Conservation (phyloP, 2,797 vertebrate genomes). For the Neomorphus geoffroyi region DNA sequence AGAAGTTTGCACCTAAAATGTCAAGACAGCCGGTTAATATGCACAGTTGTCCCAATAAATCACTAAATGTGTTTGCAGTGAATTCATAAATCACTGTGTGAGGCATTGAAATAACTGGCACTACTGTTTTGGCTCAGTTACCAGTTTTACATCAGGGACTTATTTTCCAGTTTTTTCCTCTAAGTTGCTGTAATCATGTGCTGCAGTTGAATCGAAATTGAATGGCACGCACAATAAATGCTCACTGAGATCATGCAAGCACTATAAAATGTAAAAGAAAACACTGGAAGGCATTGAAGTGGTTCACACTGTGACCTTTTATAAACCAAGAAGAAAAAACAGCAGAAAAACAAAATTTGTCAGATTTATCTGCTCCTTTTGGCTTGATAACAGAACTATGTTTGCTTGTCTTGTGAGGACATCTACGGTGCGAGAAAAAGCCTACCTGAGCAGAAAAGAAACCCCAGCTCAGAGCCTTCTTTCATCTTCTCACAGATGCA, state of each 20-base stretch:
- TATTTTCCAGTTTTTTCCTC: slow-evolving; percentile 75
- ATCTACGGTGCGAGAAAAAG: neutral
- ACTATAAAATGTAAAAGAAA: slow-evolving; percentile 69
- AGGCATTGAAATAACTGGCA: slow-evolving; percentile 78
- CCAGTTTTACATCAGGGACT: slow-evolving; percentile 77
- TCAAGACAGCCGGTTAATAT: slow-evolving; percentile 37
- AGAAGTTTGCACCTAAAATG: slow-evolving; percentile 27
- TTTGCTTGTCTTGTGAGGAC: slow-evolving; percentile 18
- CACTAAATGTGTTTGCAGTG: slow-evolving; percentile 41
- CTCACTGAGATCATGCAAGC: slow-evolving; percentile 57
- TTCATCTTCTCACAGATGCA: neutral
- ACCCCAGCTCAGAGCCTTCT: neutral
- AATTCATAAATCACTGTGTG: slow-evolving; percentile 64
- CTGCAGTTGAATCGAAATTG: slow-evolving; percentile 72
- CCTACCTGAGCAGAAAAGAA: slow-evolving; percentile 43
- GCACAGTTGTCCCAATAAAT: slow-evolving; percentile 59
- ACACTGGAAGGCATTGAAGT: slow-evolving; percentile 68
- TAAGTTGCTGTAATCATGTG: slow-evolving; percentile 69
- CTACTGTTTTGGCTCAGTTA: slow-evolving; percentile 79
- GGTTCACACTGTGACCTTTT: slow-evolving; percentile 63
- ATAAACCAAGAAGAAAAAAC: slow-evolving; percentile 50
- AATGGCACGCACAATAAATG: slow-evolving; percentile 71
- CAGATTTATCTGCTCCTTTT: slow-evolving; percentile 37
- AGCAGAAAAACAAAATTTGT: slow-evolving; percentile 12
- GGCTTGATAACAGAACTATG: neutral